A percentile compares a stretch with the other conserved stretches of the same genome.
These are phyloP conservation scores for Adelges cooleyi DNA, from an alignment of 1,140 invertebrate species.

Conservation along the genomic window DNA sequence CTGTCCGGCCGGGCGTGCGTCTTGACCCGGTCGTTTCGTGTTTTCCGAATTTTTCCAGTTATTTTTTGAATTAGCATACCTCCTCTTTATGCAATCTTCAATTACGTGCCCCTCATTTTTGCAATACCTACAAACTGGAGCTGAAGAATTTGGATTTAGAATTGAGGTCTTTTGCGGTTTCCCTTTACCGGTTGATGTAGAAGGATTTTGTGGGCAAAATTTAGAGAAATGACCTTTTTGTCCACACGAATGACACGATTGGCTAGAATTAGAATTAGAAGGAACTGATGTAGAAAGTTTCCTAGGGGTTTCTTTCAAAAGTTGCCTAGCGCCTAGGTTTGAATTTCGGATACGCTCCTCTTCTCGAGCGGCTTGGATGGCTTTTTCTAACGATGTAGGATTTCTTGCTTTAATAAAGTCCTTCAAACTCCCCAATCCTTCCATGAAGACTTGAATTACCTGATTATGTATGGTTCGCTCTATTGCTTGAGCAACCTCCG, in stretches of 20 bases:
- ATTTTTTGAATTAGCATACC: neutral
- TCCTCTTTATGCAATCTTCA: neutral
- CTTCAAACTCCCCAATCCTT: neutral
- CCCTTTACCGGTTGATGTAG: neutral
- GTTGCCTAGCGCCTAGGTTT: neutral
- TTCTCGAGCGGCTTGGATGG: neutral
- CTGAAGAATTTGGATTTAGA: too few species aligned
- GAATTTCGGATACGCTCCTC: neutral
- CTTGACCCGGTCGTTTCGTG: neutral
- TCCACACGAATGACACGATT: neutral
- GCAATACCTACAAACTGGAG: constrained; percentile 7
- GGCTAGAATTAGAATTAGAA: neutral
- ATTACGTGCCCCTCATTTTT: neutral
- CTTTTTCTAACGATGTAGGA: neutral
- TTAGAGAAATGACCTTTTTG: neutral
- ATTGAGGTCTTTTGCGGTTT: neutral
- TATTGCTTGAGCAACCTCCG: neutral
- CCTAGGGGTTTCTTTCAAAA: neutral
- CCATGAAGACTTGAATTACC: constrained; percentile 6
- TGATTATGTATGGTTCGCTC: neutral
- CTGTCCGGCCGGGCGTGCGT: neutral
- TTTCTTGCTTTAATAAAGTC: neutral
- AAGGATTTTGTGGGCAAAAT: neutral
- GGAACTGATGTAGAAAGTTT: neutral
- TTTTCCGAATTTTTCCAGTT: neutral